Base-by-base conservation (phyloP, 1,140 invertebrate genomes). In the Drosophila busckii region DNA sequence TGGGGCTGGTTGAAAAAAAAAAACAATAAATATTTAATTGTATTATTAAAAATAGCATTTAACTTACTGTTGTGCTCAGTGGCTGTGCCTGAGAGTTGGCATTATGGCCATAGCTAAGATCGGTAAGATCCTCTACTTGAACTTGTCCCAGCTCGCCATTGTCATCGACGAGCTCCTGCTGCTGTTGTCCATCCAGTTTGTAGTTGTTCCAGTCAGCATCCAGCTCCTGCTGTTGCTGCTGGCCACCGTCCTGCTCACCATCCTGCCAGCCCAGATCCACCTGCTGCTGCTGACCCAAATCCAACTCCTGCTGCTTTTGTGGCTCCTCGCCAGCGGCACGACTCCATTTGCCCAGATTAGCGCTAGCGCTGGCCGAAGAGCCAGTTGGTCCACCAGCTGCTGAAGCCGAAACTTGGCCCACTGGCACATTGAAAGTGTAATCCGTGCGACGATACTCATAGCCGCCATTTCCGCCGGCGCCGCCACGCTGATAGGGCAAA, bases 371-470 rank as follows among this genome's bases (percentile, higher is more conserved):
- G 4, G 75, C 60, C 9, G 67, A 59, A 1, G 82, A 68, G 0
- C 65, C 61, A 2, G 25, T 48, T 2, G 60, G 34, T 26, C 64
- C 69, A 0, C 65, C 71, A 17, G 26, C 65, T 2, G 80, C 80
- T 1, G 70, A 34, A 0, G 82, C 66, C 1, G 52, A 44, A 5
- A 56, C 58, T n/a, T 31, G 28, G 2, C 34, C 50, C 1, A 83
- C 49, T 2, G 73, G 71, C 26, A 71, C 50, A 26, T 83, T 66
- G 15, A 68, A 56, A 8, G 70, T 75, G 44, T 70, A 84, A 32
- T 85, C 76, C 7, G 61, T 61, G 10, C 84, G 84, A 5, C 35
- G 60, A 40, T 85, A 85, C 15, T 82, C 76, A 37, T 52, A 73
- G 23, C 62, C 70, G 0, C 34, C 23, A 13, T 60, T 41, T 4